Evolutionary conservation across 64 coral and sea anemone species (phyloP).

Genomic region (Anthopleura sola): DNA sequence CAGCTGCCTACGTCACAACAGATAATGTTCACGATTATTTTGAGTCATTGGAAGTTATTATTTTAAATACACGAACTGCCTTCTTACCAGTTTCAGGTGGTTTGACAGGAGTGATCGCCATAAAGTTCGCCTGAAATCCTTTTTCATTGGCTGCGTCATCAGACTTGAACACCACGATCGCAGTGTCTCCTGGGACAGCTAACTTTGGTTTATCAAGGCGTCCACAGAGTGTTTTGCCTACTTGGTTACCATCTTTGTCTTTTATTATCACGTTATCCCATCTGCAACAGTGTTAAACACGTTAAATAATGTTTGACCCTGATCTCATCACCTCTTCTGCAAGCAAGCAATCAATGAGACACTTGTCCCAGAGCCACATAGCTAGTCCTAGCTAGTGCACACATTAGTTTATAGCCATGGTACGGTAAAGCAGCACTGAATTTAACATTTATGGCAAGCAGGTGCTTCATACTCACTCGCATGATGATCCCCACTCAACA

Average conservation of each 20-base stretch:
- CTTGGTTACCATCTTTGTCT: constrained; percentile 2
- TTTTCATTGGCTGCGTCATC: constrained; percentile 7
- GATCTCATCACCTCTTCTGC: too few species aligned
- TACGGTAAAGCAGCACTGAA: too few species aligned
- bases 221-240: constrained; percentile 1
- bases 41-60: too few species aligned
- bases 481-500: background rate
- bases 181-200: constrained; percentile 12
- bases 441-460: too few species aligned
- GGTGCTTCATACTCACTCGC: constrained; percentile 9
- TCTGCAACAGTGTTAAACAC: background rate
- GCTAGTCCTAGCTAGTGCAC: too few species aligned
- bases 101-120: background rate
- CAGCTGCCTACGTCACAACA: background rate
- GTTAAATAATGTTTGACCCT: background rate
- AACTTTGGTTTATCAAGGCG: background rate
- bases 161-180: background rate
- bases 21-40: background rate
- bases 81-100: background rate
- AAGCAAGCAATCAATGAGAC: too few species aligned
- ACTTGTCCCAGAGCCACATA: too few species aligned
- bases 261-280: constrained; percentile 7
- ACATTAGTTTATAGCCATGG: too few species aligned
- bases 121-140: background rate
- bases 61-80: background rate